Percentiles rank a stretch among this genome's conserved stretches.
These are phyloP conservation scores for Muntiacus reevesi DNA, from an alignment of 2,113 vertebrate species.

Conservation along the genomic window DNA sequence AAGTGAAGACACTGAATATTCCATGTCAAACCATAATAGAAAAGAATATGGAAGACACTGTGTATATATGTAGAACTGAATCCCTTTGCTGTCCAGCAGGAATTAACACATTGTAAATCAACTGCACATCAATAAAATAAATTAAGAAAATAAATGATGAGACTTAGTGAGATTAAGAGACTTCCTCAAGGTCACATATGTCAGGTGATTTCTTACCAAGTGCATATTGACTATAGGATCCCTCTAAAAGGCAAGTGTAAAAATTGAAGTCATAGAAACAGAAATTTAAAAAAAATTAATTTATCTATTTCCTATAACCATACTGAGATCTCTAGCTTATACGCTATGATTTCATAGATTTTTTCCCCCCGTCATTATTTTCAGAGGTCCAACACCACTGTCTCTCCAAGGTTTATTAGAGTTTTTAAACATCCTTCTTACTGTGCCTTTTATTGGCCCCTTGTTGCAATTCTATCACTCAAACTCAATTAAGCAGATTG, in stretches of 20 bases:
- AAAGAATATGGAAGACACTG: neutral
- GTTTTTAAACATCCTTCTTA: conserved; percentile 45
- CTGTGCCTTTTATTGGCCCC: conserved; percentile 35
- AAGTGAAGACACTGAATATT: neutral
- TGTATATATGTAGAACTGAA: neutral
- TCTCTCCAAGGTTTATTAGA: conserved; percentile 28
- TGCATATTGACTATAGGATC: neutral
- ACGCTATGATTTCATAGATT: neutral
- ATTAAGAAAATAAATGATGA: neutral
- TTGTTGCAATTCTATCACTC: conserved; percentile 19
- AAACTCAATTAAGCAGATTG: conserved; percentile 52
- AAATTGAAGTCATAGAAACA: neutral
- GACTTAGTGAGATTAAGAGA: neutral
- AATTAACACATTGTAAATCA: neutral
- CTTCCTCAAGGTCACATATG: neutral
- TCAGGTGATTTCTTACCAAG: neutral
- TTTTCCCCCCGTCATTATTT: neutral
- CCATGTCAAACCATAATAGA: neutral
- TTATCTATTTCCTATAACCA: neutral
- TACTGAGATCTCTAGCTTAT: neutral
- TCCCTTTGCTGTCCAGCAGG: neutral
- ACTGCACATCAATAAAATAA: neutral
- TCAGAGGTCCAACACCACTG: neutral
- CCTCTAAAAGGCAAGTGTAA: neutral
- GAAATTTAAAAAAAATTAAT: neutral